A percentile compares a stretch with the other conserved stretches of the same genome.
These are phyloP conservation scores for Sorex maritimensis DNA, from an alignment of 2,797 vertebrate genomes.

Conservation along the genomic window DNA sequence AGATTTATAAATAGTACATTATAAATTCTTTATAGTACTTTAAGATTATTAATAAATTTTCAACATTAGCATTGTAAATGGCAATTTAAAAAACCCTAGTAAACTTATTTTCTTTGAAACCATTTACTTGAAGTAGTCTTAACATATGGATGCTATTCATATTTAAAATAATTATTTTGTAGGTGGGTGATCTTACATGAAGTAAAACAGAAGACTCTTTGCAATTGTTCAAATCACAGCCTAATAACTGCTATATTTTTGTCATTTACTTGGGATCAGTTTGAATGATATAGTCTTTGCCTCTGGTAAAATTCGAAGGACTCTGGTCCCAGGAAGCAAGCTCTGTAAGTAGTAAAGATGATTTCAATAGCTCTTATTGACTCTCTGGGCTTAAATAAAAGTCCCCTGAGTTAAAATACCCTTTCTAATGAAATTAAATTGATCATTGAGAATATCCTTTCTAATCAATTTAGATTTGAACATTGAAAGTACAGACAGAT, in stretches of 20 bases:
- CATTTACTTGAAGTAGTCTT: slow-evolving; percentile 33
- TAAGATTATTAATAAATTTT: slow-evolving; percentile 64
- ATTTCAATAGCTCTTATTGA: slow-evolving; percentile 52
- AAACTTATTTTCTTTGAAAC: slow-evolving; percentile 61
- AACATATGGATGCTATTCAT: not conserved
- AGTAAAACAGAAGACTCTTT: not conserved
- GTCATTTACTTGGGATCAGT: slow-evolving; percentile 59
- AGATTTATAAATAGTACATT: slow-evolving; percentile 39
- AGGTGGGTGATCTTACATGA: not conserved
- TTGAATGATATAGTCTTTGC: slow-evolving; percentile 40
- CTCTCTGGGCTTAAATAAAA: not conserved
- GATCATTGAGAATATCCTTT: slow-evolving; percentile 61
- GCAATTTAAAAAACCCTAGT: slow-evolving; percentile 57
- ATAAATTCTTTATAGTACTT: slow-evolving; percentile 52
- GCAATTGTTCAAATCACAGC: slow-evolving; percentile 59
- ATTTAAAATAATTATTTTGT: slow-evolving; percentile 51
- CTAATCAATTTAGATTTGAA: not conserved
- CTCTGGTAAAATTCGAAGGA: slow-evolving; percentile 65
- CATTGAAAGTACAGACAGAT: not conserved
- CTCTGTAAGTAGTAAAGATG: slow-evolving; percentile 36
- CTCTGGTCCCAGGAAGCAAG: slow-evolving; percentile 43
- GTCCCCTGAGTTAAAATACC: slow-evolving; percentile 48
- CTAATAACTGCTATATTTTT: not conserved
- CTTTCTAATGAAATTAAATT: slow-evolving; percentile 24
- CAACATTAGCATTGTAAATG: slow-evolving; percentile 63